Conservation (phyloP, 2,113 vertebrate genomes). For the Esox niger region DNA sequence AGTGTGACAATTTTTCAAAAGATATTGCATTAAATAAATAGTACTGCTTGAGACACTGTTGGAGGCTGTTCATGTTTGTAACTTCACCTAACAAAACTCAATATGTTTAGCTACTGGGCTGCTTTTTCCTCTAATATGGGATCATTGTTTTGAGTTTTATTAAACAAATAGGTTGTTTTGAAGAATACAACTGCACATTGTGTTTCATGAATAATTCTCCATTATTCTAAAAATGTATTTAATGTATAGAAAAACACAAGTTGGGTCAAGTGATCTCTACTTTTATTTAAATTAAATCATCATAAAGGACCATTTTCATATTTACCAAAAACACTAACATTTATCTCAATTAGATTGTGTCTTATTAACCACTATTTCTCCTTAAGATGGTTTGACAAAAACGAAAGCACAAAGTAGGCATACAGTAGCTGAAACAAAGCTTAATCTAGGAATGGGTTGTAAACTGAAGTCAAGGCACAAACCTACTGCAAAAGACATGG, state of each 20-base stretch:
- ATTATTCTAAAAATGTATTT: not conserved
- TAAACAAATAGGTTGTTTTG: no score
- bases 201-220: no score
- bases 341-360: constrained; percentile 70
- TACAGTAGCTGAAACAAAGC: constrained; percentile 60
- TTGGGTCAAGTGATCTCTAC: constrained; percentile 63
- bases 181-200: no score
- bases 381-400: constrained; percentile 59
- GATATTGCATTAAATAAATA: no score
- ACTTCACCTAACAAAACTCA: no score
- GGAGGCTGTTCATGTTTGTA: no score
- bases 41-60: no score
- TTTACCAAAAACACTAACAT: constrained; percentile 72
- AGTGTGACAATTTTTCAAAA: no score
- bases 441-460: constrained; percentile 62
- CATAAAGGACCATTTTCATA: constrained; percentile 72
- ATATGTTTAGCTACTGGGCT: no score
- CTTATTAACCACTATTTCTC: constrained; percentile 68
- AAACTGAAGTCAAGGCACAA: constrained; percentile 88
- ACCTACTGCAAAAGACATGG: constrained; percentile 70
- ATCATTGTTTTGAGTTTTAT: no score
- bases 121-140: no score
- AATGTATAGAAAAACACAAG: constrained; percentile 29
- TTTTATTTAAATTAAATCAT: constrained; percentile 83
- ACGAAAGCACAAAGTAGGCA: constrained; percentile 49